Evolutionary conservation across 1,140 invertebrate genomes (phyloP), one percentile per base, ranked within the genome.

Genomic region (Drosophila lacertosa): DNA sequence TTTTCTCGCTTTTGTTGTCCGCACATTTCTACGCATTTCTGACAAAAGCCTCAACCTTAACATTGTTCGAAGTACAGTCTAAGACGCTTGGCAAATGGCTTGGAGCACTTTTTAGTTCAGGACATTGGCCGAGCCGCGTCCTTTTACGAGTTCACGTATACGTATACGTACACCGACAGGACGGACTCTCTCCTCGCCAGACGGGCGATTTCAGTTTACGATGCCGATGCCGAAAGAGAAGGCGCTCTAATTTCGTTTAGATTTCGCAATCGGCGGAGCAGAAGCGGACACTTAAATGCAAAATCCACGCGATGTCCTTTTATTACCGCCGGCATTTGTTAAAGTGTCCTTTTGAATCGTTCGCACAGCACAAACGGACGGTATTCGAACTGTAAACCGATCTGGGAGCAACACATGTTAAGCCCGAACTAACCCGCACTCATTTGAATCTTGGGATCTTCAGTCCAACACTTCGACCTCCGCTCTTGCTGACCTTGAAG

Each of bases 71-170:
- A 39, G 55, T 42, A 86, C 67, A 60, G 57, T 74, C 50, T 42
- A 39, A 67, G 64, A 59, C 33, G 20, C 26, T 55, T 20, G 20
- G 29, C 13, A 22, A 15, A 16, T 57, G 57, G 15, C 29, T 3
- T 13, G 37, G 50, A n/a, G 45, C 42, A 47, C 15, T 37, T 45
- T 71, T 71, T 71, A 66, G 53, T 67, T 66, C 37, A 26, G n/a
- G 18, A 13, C 60, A 50, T 44, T 39, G 48, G 32, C 42, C 58
- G 35, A 39, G 24, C 29, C 50, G 15, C 16, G 51, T 64, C 44
- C 42, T 75, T 88, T 88, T 88, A 88, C 78, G 83, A 81, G 37
- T 88, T 59, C 82, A 88, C 82, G 82, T 88, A 82, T 44, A 59
- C 44, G 66, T 88, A 55, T 83, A 88, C 82, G 82, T 88, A 82